Base-by-base conservation (phyloP, 2,888 invertebrate species). In the Pseudococcus viburni region DNA sequence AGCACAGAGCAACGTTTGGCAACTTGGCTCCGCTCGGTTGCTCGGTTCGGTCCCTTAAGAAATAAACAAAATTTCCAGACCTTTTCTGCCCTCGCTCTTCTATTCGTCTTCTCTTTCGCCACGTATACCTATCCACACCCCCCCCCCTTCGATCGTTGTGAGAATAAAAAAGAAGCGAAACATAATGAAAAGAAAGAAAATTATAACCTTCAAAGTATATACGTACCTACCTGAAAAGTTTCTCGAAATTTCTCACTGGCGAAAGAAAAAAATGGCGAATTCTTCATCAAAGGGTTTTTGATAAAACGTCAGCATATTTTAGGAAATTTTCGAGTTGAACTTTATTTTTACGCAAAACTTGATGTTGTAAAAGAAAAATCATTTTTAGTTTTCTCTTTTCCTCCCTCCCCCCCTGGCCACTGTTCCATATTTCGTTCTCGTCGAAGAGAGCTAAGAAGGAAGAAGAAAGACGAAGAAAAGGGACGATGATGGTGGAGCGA, bases 231-330 rank as follows among this genome's bases (percentile, higher is more conserved):
- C 64, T 19, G 15, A 19, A 73, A 73, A 73, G 73, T 73, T 68
- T 68, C 73, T 3, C 15, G 19, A 68, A 68, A 68, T 68, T 68
- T 26, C 17, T 68, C 33, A 33, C 33, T 73, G 33, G 26, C 33
- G 73, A 33, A 33, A n/a, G n/a, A n/a, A 26, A 17, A 73, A 64
- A 55, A 68, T 73, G 33, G 33, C 73, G 73, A 73, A 73, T 73
- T 33, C 26, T 73, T 73, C 33, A 17, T 73, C 73, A 73, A 73
- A 73, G 33, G 64, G 33, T 19, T 33, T 68, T 73, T 73, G 73
- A 73, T 33, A 73, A 73, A 73, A 73, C 73, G 73, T 73, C 73
- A 73, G 73, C 73, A 73, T 73, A 73, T 73, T 73, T 73, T 73
- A 12, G 39, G 17, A 33, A 73, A 73, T 73, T 73, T 33, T 73